phyloP scores from a whole-genome alignment of 2,888 invertebrate genomes.

The Synanthedon tipuliformis region DNA sequence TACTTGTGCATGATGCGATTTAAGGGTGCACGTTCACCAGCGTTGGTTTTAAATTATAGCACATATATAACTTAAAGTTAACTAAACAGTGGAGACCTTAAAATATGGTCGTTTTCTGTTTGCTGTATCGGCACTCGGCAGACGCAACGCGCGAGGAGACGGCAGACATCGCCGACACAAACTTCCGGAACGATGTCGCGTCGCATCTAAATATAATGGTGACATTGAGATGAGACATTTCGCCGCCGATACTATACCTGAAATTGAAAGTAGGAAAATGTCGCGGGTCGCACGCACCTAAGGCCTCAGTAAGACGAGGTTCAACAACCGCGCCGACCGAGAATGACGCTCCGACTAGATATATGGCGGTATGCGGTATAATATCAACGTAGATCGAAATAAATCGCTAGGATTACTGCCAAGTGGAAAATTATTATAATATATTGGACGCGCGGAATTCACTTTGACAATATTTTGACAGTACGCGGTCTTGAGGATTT shows the following conservation, averaged over 20 bases:
- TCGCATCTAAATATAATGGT: slow-evolving; percentile 11
- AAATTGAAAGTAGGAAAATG: slow-evolving; percentile 31
- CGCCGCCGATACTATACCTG: slow-evolving; percentile 31
- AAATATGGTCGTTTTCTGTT: no score
- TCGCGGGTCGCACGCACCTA: slow-evolving; percentile 17
- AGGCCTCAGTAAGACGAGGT: slow-evolving; percentile 49
- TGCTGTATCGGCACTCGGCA: background rate
- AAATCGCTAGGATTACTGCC: slow-evolving; percentile 70
- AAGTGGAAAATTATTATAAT: slow-evolving; percentile 66
- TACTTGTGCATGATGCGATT: no score
- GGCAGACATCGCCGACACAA: slow-evolving; percentile 35
- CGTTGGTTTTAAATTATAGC: no score
- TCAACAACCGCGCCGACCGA: slow-evolving; percentile 56
- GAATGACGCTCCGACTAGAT: slow-evolving; percentile 55
- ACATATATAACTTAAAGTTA: no score
- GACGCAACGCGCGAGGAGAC: background rate
- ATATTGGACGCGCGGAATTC: slow-evolving; percentile 67
- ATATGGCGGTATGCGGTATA: slow-evolving; percentile 61
- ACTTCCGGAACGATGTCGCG: slow-evolving; percentile 31
- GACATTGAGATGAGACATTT: slow-evolving; percentile 48
- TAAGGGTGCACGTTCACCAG: no score
- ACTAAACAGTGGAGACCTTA: no score
- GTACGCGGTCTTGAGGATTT: slow-evolving; percentile 53
- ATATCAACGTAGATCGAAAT: slow-evolving; percentile 65
- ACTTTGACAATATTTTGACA: slow-evolving; percentile 70